Percentiles rank a stretch among this genome's conserved stretches.
phyloP scores from a whole-genome alignment of 2,888 invertebrate species.

The Pseudanteris insignis region DNA sequence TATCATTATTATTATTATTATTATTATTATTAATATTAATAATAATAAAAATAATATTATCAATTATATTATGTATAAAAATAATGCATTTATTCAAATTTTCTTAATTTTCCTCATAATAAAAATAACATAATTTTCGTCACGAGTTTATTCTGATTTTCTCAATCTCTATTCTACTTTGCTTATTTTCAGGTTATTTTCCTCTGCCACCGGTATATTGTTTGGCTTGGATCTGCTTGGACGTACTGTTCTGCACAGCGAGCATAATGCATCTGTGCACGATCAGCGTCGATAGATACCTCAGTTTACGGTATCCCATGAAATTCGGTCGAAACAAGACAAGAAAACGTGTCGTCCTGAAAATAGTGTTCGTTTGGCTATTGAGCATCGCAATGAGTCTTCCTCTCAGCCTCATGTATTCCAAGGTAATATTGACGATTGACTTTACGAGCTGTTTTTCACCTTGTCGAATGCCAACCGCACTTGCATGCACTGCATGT shows the following conservation, averaged over 20 bases:
- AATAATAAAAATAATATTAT: no score
- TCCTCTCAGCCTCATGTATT: slow-evolving; percentile 88
- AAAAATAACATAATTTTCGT: no score
- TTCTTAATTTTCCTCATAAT: no score
- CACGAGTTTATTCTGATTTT: no score
- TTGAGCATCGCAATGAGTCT: slow-evolving; percentile 91
- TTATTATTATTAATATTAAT: no score
- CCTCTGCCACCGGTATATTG: slow-evolving; percentile 86
- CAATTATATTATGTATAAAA: no score
- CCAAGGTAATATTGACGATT: slow-evolving; percentile 67
- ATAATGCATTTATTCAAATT: no score
- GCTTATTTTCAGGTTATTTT: slow-evolving; percentile 82
- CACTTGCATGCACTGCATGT: no score
- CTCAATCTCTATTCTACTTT: no score
- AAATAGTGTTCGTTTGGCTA: slow-evolving; percentile 94
- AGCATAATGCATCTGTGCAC: slow-evolving; percentile 97
- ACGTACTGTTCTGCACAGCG: slow-evolving; percentile 95
- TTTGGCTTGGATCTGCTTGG: slow-evolving; percentile 93
- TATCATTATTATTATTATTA: no score
- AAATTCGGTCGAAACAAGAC: slow-evolving; percentile 91
- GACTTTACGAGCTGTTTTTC: no score
- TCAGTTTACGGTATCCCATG: slow-evolving; percentile 92
- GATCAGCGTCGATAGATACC: slow-evolving; percentile 93
- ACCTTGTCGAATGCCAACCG: no score
- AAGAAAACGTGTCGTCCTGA: slow-evolving; percentile 82